These are phyloP conservation scores for Pseudoatta argentina DNA, from an alignment of 1,140 invertebrate species.

Conservation along the genomic window DNA sequence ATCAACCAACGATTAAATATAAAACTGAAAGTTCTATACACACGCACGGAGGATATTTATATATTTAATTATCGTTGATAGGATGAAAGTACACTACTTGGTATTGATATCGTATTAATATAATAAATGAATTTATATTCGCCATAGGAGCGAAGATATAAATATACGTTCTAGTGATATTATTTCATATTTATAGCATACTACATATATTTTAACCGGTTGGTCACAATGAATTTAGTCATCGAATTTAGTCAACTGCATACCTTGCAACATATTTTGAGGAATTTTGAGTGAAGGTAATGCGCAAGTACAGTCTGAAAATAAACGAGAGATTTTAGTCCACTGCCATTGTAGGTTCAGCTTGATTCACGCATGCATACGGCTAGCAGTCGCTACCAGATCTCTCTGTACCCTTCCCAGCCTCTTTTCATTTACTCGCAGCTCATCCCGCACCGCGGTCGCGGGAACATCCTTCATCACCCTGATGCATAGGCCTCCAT, in stretches of 20 bases:
- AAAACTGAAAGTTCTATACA: conserved; percentile 3
- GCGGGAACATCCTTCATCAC: conserved; percentile 81
- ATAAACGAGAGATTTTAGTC: conserved; percentile 77
- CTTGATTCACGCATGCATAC: conserved; percentile 79
- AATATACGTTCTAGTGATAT: background rate
- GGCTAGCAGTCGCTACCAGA: conserved; percentile 46
- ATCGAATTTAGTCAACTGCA: too few species aligned
- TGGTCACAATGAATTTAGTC: background rate
- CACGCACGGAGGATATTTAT: background rate
- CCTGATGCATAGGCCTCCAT: conserved; percentile 79
- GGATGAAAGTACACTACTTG: background rate
- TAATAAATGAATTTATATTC: conserved; percentile 21
- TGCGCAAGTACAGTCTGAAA: conserved; percentile 53
- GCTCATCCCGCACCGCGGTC: conserved; percentile 57
- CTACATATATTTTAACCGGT: background rate
- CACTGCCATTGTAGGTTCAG: conserved; percentile 76
- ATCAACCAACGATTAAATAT: conserved; percentile 39
- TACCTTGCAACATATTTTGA: background rate
- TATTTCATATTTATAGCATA: conserved; percentile 1
- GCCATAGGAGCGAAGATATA: background rate
- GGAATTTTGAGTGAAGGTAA: conserved; percentile 47
- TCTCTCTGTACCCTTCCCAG: conserved; percentile 36
- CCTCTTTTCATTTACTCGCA: conserved; percentile 63
- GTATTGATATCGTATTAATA: background rate
- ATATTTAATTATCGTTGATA: conserved; percentile 9